Base-by-base conservation (phyloP, 2,113 vertebrate species). In the Mastomys natalensis region DNA sequence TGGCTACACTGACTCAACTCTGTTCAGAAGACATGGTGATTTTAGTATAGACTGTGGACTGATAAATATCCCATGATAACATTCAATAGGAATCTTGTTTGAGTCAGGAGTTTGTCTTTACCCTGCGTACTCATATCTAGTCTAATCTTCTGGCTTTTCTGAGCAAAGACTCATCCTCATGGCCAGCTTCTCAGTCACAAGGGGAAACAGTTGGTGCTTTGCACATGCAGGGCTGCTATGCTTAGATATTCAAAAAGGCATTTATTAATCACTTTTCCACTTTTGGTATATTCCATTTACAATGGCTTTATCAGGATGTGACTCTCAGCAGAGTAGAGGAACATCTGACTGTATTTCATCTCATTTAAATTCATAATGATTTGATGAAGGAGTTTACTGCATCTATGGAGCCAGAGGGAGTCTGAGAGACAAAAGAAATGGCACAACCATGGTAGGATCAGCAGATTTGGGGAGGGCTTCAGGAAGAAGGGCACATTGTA, bases 381-480 rank as follows among this genome's bases (percentile, higher is more conserved):
- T 37, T 9, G 37, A 48, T 45, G 62, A 31, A 70, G 72, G 51
- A 24, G 1, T 60, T 66, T 40, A 7, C 11, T 9, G 64, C n/a
- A 7, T 45, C 26, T 51, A 11, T 4, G 26, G 37, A 76, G 37
- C 12, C 11, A n/a, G 15, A 80, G 37, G 29, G 29, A 51, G 19
- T 40, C 45, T 84, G 22, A 22, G 60, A 92, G 86, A 60, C 51
- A 5, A 11, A 48, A 48, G 45, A 72, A 73, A 58, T 1, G 5
- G 48, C 43, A 60, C 15, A 15, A 15, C 43, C 1, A 0, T 16
- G 12, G 58, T 43, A 15, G n/a, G 0, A 85, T 16, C n/a, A 72
- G 58, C 21, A 15, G 48, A 15, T 66, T 21, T 37, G 4, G 58
- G 48, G 53, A 76, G n/a, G n/a, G n/a, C 86, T 31, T 80, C 7